Base-by-base conservation (phyloP, 2,888 invertebrate species). In the Drosophila nr. fundita region DNA sequence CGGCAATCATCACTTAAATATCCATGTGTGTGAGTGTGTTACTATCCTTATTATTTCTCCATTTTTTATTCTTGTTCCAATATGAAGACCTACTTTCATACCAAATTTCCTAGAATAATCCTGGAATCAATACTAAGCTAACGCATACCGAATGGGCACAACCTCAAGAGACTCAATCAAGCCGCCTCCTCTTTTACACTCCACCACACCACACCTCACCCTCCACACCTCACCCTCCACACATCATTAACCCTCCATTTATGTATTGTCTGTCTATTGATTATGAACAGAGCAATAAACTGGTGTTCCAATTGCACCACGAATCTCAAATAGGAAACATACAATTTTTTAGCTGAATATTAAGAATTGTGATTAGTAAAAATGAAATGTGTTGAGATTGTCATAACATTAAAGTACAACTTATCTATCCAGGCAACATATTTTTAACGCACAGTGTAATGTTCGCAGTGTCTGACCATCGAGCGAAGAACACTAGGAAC, bases 91-190 rank as follows among this genome's bases (percentile, higher is more conserved):
- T 13, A 15, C 13, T 6, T 38, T 0, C 13, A 32, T 32, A 32
- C 10, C 10, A 32, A 32, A 64, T 76, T 54, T 10, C 64, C 72
- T 42, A 48, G 32, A 40, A 38, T 38, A n/a, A 32, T 49, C 68
- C 68, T 52, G 65, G 65, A 83, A 87, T 83, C 88, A 71, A 83
- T 83, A 88, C 75, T 68, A 64, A 55, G 42, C 81, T 71, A 63
- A 84, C 79, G 87, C 89, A 88, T 86, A 78, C 83, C 87, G 83
- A 70, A 88, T 88, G 45, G 66, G 55, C 68, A 42, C 54, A 67
- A 80, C n/a, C 54, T 45, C 49, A 11, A n/a, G 48, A 72, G 54
- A 49, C 62, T 32, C n/a, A 59, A 38, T 13, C 11, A 21, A 34
- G 40, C 24, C 34, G n/a, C n/a, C 54, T 48, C 36, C 54, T n/a